phyloP scores from a whole-genome alignment of 2,113 vertebrate species.

The Poeciliopsis turrubarensis region DNA sequence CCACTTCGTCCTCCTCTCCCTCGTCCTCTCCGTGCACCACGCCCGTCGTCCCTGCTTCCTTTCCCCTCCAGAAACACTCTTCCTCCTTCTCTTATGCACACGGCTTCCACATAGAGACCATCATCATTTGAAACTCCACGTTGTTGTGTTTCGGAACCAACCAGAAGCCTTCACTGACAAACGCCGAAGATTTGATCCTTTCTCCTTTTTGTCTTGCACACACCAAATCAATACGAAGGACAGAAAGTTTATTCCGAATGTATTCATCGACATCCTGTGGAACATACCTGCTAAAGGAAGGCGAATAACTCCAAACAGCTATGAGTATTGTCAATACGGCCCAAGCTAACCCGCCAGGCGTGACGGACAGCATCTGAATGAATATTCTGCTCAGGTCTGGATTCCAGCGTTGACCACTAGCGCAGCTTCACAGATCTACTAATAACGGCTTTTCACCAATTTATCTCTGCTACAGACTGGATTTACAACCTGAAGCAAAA shows the following conservation, averaged over 20 bases:
- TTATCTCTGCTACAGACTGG: conserved; percentile 15
- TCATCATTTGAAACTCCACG: conserved; percentile 78
- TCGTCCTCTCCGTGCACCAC: conserved; percentile 59
- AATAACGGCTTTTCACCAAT: conserved; percentile 17
- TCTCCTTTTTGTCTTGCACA: conserved; percentile 60
- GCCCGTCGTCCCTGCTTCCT: conserved; percentile 53
- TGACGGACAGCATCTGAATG: conserved; percentile 20
- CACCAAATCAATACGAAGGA: conserved; percentile 45
- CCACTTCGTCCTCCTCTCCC: conserved; percentile 76
- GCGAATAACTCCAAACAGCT: conserved; percentile 34
- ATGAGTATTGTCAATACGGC: conserved; percentile 3
- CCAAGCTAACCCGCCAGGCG: conserved; percentile 15
- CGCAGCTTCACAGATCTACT: conserved; percentile 55
- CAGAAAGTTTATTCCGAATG: conserved; percentile 66
- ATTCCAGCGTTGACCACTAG: conserved; percentile 58
- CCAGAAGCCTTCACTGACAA: conserved; percentile 49
- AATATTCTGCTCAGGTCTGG: conserved; percentile 61
- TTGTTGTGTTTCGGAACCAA: conserved; percentile 24
- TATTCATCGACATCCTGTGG: conserved; percentile 29
- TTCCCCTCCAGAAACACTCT: conserved; percentile 67
- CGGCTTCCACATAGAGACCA: conserved; percentile 81
- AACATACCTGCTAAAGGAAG: conserved; percentile 45
- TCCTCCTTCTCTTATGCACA: conserved; percentile 72
- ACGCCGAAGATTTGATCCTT: conserved; percentile 14
- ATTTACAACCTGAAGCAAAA: conserved; percentile 28